Conservation (phyloP, 2,797 vertebrate species). For the Hemibagrus guttatus region DNA sequence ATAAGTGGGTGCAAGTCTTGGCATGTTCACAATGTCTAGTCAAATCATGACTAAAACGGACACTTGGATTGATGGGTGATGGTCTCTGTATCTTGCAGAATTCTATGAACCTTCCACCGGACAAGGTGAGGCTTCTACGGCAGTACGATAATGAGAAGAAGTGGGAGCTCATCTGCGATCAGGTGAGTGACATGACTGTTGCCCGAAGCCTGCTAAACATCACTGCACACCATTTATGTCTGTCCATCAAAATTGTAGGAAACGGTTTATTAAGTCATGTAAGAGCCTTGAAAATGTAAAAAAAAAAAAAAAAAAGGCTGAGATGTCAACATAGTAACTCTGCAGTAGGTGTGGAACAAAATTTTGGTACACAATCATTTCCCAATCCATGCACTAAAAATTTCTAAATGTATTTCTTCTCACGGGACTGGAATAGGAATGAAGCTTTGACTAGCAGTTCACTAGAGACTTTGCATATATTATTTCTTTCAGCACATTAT, state of each 20-base stretch:
- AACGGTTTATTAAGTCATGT: not conserved
- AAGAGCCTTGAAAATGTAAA: not conserved
- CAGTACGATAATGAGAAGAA: slow-evolving; percentile 99
- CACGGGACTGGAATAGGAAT: not conserved
- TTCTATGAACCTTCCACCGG: slow-evolving; percentile 96
- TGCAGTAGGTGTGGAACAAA: not conserved
- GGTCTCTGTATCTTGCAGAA: slow-evolving; percentile 77
- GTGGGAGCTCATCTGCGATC: slow-evolving; percentile 98
- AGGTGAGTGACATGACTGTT: slow-evolving; percentile 74
- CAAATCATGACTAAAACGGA: not conserved
- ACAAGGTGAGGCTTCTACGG: slow-evolving; percentile 92
- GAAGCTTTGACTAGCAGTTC: too few species aligned
- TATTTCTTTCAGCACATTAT: not conserved
- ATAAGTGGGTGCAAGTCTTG: not conserved
- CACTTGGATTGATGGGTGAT: not conserved
- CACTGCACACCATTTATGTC: not conserved
- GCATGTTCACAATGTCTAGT: slow-evolving; percentile 6
- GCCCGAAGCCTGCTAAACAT: not conserved
- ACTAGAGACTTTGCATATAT: not conserved
- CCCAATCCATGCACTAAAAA: too few species aligned
- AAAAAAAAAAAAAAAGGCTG: too few species aligned
- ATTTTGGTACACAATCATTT: not conserved
- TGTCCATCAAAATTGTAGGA: not conserved
- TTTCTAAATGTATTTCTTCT: not conserved
- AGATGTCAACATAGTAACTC: not conserved